Conservation (phyloP, 2,797 vertebrate genomes). For the Caiman crocodilus region DNA sequence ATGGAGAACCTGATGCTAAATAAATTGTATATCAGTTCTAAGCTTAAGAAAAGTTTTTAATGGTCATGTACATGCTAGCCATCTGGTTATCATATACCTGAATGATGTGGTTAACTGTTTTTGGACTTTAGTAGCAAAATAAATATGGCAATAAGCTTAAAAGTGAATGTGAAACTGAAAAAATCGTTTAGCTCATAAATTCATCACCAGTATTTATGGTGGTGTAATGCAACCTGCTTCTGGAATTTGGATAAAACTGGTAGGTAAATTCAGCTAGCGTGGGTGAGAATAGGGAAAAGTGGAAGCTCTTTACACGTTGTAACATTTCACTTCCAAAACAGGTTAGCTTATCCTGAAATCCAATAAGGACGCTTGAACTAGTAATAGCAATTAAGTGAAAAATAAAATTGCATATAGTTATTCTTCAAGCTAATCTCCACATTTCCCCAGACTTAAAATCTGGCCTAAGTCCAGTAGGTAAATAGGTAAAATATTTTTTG, state of each 20-base stretch:
- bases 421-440: not conserved
- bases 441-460: not conserved
- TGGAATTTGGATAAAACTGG: not conserved
- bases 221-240: not conserved
- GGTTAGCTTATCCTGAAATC: accelerated
- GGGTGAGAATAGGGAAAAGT: accelerated
- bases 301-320: not conserved
- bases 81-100: not conserved
- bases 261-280: accelerated
- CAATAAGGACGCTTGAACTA: not conserved
- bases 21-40: too few species aligned
- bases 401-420: not conserved
- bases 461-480: not conserved
- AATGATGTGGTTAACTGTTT: too few species aligned
- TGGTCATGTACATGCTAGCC: not conserved
- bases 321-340: not conserved
- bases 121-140: not conserved
- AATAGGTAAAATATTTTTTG: not conserved
- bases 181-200: too few species aligned
- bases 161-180: not conserved
- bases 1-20: not conserved
- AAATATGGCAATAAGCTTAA: not conserved
- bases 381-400: accelerated
- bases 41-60: not conserved
- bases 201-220: not conserved